Evolutionary conservation across 2,113 vertebrate species (phyloP), one percentile per base, ranked within the genome.

Genomic region (Glareola pratincola): DNA sequence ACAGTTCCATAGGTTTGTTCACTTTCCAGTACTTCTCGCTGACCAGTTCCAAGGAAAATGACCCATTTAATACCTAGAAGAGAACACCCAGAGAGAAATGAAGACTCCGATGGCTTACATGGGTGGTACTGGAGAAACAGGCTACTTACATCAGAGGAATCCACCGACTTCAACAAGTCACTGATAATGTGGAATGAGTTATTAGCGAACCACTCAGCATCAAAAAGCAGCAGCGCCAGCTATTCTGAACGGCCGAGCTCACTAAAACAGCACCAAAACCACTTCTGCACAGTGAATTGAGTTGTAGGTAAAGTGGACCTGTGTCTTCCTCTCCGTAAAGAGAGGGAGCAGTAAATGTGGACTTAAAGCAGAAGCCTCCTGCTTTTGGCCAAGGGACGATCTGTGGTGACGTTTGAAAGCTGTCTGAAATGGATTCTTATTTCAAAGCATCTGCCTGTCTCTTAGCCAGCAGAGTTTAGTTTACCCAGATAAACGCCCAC

Each of bases 11-110:
- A 90, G 99, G 99, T 95, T 99, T 99, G 98, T 99, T 99, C 95
- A 99, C 99, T 97, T 99, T 99, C 99, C 99, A 99, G 97, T 99
- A 99, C 96, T 99, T 99, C 98, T 99, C 99, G 88, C 99, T 99
- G 98, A 99, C 99, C 96, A 99, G 98, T 97, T 99, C 99, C 97
- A 99, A 97, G 80, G 99, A 99, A 96, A 99, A 99, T 5, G 99
- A 99, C 29, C 99, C 99, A 77, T 99, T 99, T 96, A 99, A 97
- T 37, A 99, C 99, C 99, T 99, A 93, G 41, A 97, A 98, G 29
- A 95, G 75, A 97, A 92, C 50, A 95, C 6, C 69, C 78, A 23
- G 73, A 51, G 2, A 13, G n/a, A 43, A 54, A 43, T 47, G 1
- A 84, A 50, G 9, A 30, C 71, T 36, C 20, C 7, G 26, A 66